Percentiles rank a stretch among this genome's conserved stretches.
Evolutionary conservation across 1,140 invertebrate genomes (phyloP).

Genomic region (Plutomurus gul): DNA sequence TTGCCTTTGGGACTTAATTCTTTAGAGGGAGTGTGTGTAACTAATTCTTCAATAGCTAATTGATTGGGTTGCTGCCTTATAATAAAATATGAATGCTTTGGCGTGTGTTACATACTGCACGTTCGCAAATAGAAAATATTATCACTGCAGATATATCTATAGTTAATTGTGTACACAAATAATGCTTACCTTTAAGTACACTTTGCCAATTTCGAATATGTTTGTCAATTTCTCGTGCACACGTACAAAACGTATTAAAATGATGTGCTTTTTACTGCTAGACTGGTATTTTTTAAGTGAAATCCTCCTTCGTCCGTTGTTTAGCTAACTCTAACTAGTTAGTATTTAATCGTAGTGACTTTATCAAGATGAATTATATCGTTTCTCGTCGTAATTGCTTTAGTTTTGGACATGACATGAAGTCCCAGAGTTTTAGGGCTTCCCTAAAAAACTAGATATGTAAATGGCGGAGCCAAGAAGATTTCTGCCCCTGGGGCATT

Average conservation of each 20-base stretch:
- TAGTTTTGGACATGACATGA: background rate
- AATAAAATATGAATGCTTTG: no score
- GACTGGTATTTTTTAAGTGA: no score
- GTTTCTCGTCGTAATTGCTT: background rate
- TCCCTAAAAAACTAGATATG: constrained; percentile 10
- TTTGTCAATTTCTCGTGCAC: no score
- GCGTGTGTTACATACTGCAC: background rate
- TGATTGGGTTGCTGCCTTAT: constrained; percentile 1
- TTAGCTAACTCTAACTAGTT: background rate
- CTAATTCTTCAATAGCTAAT: constrained; percentile 14
- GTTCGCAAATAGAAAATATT: background rate
- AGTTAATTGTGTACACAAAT: no score
- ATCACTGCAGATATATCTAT: no score
- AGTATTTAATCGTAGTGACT: no score
- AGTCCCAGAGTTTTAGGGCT: background rate
- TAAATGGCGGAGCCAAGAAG: background rate
- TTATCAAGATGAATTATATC: background rate
- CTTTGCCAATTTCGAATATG: no score
- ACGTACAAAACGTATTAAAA: no score
- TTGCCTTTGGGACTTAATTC: background rate
- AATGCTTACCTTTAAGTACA: no score
- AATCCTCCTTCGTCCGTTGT: background rate
- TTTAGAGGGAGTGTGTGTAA: constrained; percentile 11
- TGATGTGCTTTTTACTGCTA: no score
- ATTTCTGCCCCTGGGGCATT: background rate